Base-by-base conservation (phyloP, 2,113 vertebrate species). In the Heloderma charlesbogerti region DNA sequence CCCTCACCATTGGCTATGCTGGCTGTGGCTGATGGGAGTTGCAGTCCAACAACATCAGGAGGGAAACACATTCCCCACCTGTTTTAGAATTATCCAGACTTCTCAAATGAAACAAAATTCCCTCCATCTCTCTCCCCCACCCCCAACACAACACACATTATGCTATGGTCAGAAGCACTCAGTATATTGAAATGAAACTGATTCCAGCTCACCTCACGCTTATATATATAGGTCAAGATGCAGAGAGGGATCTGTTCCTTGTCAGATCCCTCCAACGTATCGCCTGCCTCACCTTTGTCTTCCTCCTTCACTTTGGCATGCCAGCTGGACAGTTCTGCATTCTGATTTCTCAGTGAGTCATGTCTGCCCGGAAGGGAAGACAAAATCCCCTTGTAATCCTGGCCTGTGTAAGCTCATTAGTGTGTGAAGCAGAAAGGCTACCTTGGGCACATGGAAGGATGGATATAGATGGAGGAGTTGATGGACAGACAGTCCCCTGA, bases 331-430 rank as follows among this genome's bases (percentile, higher is more conserved):
- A 2, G 48, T 86, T 45, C 66, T n/a, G 22, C 82, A 60, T 81
- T 81, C 74, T 25, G 6, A 22, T 69, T 18, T 60, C 48, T 20
- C 18, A 2, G 57, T 79, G 29, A 78, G 29, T 85, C 87, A 25
- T 9, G 13, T 1, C 69, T 67, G 71, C 67, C 71, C 37, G 75
- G 87, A 85, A 88, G 5, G 10, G 22, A 40, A 84, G 60, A 7
- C 22, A 10, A 85, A 89, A 89, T 72, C 91, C 48, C 25, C 29
- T 3, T 15, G n/a, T 92, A 89, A 92, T 92, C 87, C 66, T 31
- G 29, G 63, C 25, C 82, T 71, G 13, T 5, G 3, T 92, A 92
- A 92, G 74, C 91, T 92, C 37, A 71, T 92, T 89, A 92, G 54
- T 9, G 9, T 25, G 40, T 10, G 31, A 69, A 79, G 40, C 48